A percentile compares a stretch with the other conserved stretches of the same genome.
Conservation (phyloP, 2,888 invertebrate species). For the Troides oblongomaculatus region DNA sequence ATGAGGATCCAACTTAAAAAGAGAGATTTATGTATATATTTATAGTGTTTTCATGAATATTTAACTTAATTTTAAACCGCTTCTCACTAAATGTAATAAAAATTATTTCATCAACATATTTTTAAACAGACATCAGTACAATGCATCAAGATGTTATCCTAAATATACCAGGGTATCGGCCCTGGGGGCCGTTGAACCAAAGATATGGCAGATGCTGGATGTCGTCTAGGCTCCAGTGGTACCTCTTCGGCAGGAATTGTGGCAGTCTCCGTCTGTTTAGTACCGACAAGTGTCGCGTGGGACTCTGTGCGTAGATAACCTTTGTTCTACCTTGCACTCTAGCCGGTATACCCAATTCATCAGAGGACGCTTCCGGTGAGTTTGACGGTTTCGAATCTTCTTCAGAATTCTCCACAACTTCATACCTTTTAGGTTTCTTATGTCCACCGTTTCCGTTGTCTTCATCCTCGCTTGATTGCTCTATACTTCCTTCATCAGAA, state of each 20-base stretch:
- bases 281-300: slow-evolving; percentile 29
- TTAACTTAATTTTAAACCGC: no score
- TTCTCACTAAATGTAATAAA: no score
- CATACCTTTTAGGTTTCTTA: slow-evolving; percentile 28
- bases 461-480: neutral
- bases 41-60: no score
- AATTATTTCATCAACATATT: no score
- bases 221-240: slow-evolving; percentile 49
- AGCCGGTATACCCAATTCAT: slow-evolving; percentile 1
- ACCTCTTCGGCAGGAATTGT: slow-evolving; percentile 57
- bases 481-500: slow-evolving; percentile 3
- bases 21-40: no score
- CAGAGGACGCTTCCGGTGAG: neutral
- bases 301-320: slow-evolving; percentile 37
- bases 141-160: slow-evolving; percentile 34
- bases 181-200: slow-evolving; percentile 58
- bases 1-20: no score
- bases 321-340: neutral
- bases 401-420: slow-evolving; percentile 26
- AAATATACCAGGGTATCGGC: slow-evolving; percentile 37
- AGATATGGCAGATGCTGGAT: slow-evolving; percentile 48
- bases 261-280: slow-evolving; percentile 39
- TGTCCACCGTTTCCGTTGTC: neutral
- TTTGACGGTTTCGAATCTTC: neutral
- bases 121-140: neutral